Evolutionary conservation across 2,797 vertebrate species (phyloP), one percentile per base, ranked within the genome.

Genomic region (Bovichtus diacanthus): DNA sequence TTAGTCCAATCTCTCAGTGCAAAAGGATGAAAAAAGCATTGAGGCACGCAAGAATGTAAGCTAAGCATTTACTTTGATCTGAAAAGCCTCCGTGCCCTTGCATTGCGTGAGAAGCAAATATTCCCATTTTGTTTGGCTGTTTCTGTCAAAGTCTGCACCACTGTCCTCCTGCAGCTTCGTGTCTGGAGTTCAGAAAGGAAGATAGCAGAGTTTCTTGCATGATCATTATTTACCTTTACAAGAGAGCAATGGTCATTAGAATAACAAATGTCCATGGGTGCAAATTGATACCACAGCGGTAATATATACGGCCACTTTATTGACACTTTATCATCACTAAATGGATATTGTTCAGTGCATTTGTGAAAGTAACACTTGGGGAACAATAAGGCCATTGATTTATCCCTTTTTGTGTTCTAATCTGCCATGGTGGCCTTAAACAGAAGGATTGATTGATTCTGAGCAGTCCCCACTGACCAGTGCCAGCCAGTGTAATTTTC

Each of bases 341-440:
- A 93, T 87, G 87, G 88, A 92, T 90, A 84, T 85, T 70, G 88
- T 93, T 95, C 91, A 87, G 93, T 95, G 95, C 78, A 82, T 95
- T 94, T 94, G 67, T 93, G 93, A 94, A 94, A 93, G 96, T 93
- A 94, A 95, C 90, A 94, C 96, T 94, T 53, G 62, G 94, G 93
- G 96, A 96, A 95, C 90, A 96, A 94, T 96, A 95, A 90, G 61
- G 47, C 91, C 95, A 97, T 97, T 97, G 96, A 97, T 97, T 95
- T 92, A 95, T 96, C 92, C 91, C 94, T 92, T 94, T 96, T 95
- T 94, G 95, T 87, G 90, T 89, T 92, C 90, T 90, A 88, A 93
- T 70, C 93, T 91, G 87, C 92, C 92, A 90, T 88, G 94, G 93
- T 91, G 90, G 86, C 81, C 62, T 91, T 91, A 95, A 94, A 93